These are phyloP conservation scores for Drosophila rellima DNA, from an alignment of 2,888 invertebrate species.

Conservation along the genomic window DNA sequence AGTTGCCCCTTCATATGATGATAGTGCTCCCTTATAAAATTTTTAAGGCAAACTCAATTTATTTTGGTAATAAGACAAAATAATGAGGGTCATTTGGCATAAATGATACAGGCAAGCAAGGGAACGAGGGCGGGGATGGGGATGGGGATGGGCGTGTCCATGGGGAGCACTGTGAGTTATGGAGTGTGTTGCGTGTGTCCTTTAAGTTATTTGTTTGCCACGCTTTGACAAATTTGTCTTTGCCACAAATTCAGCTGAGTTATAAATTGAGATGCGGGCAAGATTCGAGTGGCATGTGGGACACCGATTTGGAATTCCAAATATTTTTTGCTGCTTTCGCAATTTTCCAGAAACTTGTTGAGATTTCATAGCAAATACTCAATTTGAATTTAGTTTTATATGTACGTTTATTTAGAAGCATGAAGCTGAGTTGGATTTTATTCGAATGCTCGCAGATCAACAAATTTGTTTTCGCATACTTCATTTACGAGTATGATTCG, in stretches of 20 bases:
- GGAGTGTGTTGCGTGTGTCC: constrained; percentile 44
- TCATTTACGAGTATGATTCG: constrained; percentile 27
- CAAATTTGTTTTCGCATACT: constrained; percentile 35
- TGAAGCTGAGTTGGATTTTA: constrained; percentile 13
- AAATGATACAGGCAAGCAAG: constrained; percentile 61
- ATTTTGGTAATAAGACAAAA: constrained; percentile 79
- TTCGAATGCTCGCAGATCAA: constrained; percentile 35
- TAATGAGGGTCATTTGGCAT: constrained; percentile 82
- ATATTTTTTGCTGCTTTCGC: constrained; percentile 26
- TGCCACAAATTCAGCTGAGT: constrained; percentile 57
- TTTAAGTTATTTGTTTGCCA: constrained; percentile 72
- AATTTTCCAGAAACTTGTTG: constrained; percentile 29
- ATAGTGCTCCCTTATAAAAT: constrained; percentile 13
- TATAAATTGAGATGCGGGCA: constrained; percentile 66
- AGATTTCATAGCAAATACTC: constrained; percentile 3
- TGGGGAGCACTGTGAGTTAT: constrained; percentile 18
- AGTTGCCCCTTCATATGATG: constrained; percentile 42
- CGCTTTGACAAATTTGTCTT: constrained; percentile 75
- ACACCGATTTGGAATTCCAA: constrained; percentile 1
- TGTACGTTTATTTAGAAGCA: neutral
- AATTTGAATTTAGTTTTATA: constrained; percentile 1
- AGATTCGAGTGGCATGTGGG: constrained; percentile 39
- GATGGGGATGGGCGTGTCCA: constrained; percentile 5
- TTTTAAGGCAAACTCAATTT: constrained; percentile 80
- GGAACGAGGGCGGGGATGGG: neutral